Percentiles rank a stretch among this genome's conserved stretches.
phyloP scores from a whole-genome alignment of 2,113 vertebrate species.

The Stercorarius parasiticus region DNA sequence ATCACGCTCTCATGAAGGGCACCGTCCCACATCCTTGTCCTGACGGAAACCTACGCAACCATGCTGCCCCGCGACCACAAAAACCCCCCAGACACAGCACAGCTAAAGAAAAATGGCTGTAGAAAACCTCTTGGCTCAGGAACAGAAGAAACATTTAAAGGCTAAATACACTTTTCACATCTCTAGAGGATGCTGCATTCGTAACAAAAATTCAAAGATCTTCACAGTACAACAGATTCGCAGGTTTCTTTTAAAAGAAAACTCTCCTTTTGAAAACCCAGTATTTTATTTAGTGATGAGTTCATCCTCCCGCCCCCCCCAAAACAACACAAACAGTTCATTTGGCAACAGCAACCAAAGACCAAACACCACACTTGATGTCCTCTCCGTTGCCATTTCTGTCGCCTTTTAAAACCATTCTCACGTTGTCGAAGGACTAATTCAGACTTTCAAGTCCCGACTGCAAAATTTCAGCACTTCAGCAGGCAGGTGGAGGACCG shows the following conservation, averaged over 20 bases:
- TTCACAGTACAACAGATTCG: background rate
- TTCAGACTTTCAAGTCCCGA: background rate
- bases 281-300: background rate
- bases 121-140: background rate
- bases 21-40: background rate
- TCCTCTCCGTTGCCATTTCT: background rate
- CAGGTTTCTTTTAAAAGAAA: background rate
- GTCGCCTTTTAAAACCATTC: background rate
- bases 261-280: background rate
- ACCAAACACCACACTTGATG: background rate
- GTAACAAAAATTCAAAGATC: background rate
- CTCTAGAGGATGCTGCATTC: background rate
- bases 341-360: background rate
- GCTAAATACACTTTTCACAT: background rate
- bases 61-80: rapidly evolving
- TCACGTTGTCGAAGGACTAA: background rate
- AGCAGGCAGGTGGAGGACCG: background rate
- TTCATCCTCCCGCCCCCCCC: background rate
- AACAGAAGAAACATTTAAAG: background rate
- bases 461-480: background rate
- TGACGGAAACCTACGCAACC: background rate
- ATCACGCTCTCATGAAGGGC: background rate
- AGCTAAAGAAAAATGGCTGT: background rate
- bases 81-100: background rate
- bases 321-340: background rate